Base-by-base conservation (phyloP, 2,113 vertebrate genomes). In the Panthera leo region DNA sequence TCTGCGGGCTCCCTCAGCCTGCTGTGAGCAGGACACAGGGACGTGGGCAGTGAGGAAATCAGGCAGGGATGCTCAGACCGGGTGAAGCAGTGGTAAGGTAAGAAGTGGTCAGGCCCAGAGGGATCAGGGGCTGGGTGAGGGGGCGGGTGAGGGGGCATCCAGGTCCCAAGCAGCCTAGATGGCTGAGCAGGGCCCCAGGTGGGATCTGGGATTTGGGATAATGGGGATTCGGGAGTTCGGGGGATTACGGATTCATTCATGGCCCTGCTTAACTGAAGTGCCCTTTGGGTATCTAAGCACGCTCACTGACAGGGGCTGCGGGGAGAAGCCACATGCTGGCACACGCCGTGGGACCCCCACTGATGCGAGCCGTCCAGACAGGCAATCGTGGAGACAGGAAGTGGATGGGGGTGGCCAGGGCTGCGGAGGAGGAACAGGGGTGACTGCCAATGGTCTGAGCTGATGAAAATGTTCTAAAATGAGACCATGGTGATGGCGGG, bases 401-500 rank as follows among this genome's bases (percentile, higher is more conserved):
- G 73, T 16, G 25, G 13, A 5, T 5, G 1, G 70, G 39, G 27
- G 36, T 5, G 0, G 36, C 53, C 2, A 2, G 75, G 61, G 34
- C 25, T 7, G n/a, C 1, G 0, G 34, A 15, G 3, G n/a, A 5
- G 27, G 45, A 6, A 5, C 0, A 1, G 75, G 78, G 39, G 75
- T 2, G 23, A 21, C 4, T 18, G 3, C 23, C n/a, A 27, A 1
- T 6, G 31, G 34, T 11, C 13, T 0, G 14, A 51, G 42, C 15
- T 36, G 34, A 79, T 27, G 16, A 51, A n/a, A 18, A n/a, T 29
- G 58, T 16, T 48, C 58, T 0, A 1, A 5, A 6, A 53, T 19
- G 23, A 65, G 73, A 65, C 1, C 0, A 34, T 2, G 61, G 45
- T 1, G 65, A 68, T 1, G 5, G 78, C 7, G 31, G 11, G 53